phyloP scores from a whole-genome alignment of 2,797 vertebrate genomes.

The Ambastaia sidthimunki region DNA sequence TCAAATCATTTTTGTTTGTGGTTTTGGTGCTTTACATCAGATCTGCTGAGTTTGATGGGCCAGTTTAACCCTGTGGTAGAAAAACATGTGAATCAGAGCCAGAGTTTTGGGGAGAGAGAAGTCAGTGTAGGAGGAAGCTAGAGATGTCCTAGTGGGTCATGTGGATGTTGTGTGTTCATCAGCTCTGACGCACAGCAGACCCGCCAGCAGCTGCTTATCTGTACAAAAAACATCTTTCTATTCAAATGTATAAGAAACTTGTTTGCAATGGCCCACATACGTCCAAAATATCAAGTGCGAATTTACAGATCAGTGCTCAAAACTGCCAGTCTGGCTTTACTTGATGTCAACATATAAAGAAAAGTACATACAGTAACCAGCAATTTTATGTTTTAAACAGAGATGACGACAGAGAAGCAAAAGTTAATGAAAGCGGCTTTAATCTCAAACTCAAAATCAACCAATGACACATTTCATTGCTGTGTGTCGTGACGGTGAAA shows the following conservation, averaged over 20 bases:
- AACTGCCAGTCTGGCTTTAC: too few species aligned
- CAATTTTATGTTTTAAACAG: too few species aligned
- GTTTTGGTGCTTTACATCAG: neutral
- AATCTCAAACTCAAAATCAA: neutral
- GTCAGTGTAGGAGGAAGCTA: conserved; percentile 50
- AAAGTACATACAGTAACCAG: too few species aligned
- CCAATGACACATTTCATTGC: too few species aligned
- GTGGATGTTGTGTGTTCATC: conserved; percentile 79
- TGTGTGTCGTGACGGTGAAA: neutral
- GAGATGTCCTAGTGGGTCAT: conserved; percentile 74
- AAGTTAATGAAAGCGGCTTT: neutral
- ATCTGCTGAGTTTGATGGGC: conserved; percentile 15
- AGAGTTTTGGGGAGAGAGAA: conserved; percentile 52
- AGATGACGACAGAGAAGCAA: too few species aligned
- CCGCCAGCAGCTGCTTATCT: conserved; percentile 78
- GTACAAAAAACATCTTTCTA: neutral
- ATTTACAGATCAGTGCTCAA: too few species aligned
- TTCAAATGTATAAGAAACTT: neutral
- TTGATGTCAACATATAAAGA: too few species aligned
- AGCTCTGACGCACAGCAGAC: conserved; percentile 79
- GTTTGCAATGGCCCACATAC: neutral
- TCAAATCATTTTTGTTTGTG: conserved; percentile 7
- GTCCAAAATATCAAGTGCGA: too few species aligned
- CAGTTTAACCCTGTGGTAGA: conserved; percentile 35
- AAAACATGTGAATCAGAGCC: conserved; percentile 44